Evolutionary conservation across 2,113 vertebrate species (phyloP), one percentile per base, ranked within the genome.

Genomic region (Anseranas semipalmata): DNA sequence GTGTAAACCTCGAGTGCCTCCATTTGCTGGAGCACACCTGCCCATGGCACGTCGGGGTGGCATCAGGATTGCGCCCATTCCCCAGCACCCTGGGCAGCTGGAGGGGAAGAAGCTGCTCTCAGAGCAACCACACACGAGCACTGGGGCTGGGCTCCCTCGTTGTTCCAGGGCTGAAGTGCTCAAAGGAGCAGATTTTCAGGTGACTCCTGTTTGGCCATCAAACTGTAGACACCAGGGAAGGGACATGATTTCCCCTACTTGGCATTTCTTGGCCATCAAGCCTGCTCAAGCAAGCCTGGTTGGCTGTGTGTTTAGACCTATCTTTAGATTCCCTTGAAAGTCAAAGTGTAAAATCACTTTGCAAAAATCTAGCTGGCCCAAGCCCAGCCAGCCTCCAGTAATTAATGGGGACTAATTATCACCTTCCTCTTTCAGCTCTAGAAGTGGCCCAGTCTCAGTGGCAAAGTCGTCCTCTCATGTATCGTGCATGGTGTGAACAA

Each of bases 61-160:
- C 30, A 3, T 60, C 52, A 68, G 85, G 37, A 9, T 60, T 5
- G 1, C 3, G 13, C 12, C 25, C 2, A 3, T 32, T 32, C 7
- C 17, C 27, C 48, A 20, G 9, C 41, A 35, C 48, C 48, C 48
- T 21, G 76, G 5, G 3, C 13, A 39, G 43, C 6, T 19, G 9
- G 7, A 74, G 19, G 6, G 28, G 22, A 24, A 59, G 67, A 12
- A 45, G 50, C 15, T 56, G n/a, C 7, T 0, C 43, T 33, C 5
- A 41, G 33, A 27, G 0, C 0, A 71, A 24, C 11, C 12, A 24
- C 21, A 6, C 3, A 12, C 0, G 1, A 12, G 0, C 7, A 67
- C 20, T 43, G 45, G 48, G 58, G 48, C 32, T 59, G 66, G 11
- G 73, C 11, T 90, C 21, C 33, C 6, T 1, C 3, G 1, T 9